Evolutionary conservation across 2,888 invertebrate species (phyloP), one percentile per base, ranked within the genome.

Genomic region (Cheilosia pagana): DNA sequence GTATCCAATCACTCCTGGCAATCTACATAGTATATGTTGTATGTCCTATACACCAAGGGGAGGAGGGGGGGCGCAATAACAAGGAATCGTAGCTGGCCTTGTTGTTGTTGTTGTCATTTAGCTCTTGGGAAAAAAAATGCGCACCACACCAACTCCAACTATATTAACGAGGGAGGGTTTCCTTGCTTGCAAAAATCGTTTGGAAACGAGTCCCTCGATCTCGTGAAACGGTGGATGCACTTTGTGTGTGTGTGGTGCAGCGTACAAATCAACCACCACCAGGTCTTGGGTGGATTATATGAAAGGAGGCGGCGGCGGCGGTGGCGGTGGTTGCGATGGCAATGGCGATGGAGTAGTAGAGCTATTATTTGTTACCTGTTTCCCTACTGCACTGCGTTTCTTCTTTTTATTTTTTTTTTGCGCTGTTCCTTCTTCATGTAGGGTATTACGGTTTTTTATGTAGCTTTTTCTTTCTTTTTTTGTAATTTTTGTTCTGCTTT

Each of bases 341-440:
- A 59, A 53, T 75, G 59, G 60, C 71, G 71, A 72, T 82, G 77
- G 77, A 71, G 78, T 60, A 85, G 79, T 75, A 83, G 79, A 75
- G 79, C 74, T 79, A 81, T 75, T 76, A 67, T 85, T 85, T 81
- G 81, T 79, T 85, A 85, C 85, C 85, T 85, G 85, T 76, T 85
- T 85, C 85, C 81, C 85, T 81, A 81, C 85, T 81, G 81, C 74
- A 70, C 83, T 52, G 63, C 70, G 81, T 75, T 74, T 65, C 79
- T 63, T 85, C 71, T 63, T 39, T 74, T 72, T 65, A n/a, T 55
- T 71, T 68, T 71, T 65, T 53, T 16, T 53, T 65, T 63, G 39
- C 43, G 83, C 74, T 85, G 68, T 78, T 74, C 57, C 68, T 83
- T 63, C 79, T 65, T 57, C 70, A 81, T 85, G 71, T 71, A 71